Conservation (phyloP, 2,797 vertebrate species). For the Helostoma temminkii region DNA sequence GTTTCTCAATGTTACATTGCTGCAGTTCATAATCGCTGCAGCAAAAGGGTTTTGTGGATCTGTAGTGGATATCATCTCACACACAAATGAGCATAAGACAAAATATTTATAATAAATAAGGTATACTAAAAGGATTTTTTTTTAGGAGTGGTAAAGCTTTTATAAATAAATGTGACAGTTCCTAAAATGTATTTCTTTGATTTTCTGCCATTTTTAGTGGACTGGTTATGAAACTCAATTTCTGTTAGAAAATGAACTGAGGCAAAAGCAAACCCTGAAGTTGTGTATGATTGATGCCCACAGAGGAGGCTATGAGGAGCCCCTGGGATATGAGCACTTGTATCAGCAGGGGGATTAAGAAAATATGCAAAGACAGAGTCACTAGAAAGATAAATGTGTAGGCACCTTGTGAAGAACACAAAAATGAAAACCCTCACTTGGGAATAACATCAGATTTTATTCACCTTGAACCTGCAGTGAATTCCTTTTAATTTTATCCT, state of each 20-base stretch:
- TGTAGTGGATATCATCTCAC: not conserved
- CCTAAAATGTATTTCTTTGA: conserved; percentile 28
- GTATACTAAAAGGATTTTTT: not conserved
- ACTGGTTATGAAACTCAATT: conserved; percentile 70
- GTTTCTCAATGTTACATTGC: conserved; percentile 34
- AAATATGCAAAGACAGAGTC: conserved; percentile 83
- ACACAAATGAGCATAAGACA: conserved; percentile 19
- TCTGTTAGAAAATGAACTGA: conserved; percentile 67
- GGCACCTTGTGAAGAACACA: conserved; percentile 80
- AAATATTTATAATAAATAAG: not conserved
- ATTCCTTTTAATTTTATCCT: conserved; percentile 85
- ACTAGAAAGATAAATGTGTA: conserved; percentile 86
- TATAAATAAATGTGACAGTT: conserved; percentile 20
- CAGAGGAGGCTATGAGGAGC: conserved; percentile 77
- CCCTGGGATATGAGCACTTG: conserved; percentile 79
- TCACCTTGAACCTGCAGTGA: conserved; percentile 85
- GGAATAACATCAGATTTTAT: conserved; percentile 84
- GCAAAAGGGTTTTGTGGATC: conserved; percentile 18
- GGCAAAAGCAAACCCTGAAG: conserved; percentile 71
- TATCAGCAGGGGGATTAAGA: conserved; percentile 84
- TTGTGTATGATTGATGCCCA: conserved; percentile 80
- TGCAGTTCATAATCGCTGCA: conserved; percentile 31
- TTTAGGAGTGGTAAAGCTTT: conserved; percentile 9
- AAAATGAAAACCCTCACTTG: conserved; percentile 79
- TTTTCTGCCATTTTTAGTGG: conserved; percentile 53